Base-by-base conservation (phyloP, 2,888 invertebrate genomes). In the Apamea sordens region DNA sequence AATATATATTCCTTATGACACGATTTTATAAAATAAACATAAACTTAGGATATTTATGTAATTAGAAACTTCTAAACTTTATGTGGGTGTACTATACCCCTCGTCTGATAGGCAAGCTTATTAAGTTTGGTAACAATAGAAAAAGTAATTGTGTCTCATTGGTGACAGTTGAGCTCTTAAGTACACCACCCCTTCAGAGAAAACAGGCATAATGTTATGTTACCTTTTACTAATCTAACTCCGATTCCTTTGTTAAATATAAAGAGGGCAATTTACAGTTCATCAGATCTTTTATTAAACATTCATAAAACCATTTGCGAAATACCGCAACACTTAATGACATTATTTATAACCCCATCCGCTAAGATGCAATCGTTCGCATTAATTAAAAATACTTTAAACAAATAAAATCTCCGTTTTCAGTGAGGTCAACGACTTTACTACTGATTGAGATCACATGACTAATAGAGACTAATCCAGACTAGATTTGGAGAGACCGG, bases 311-410 rank as follows among this genome's bases (percentile, higher is more conserved):
- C 50, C 64, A 13, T 72, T 80, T 63, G 47, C 59, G 28, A 77
- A 67, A 84, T 64, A 64, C 71, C 78, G 70, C 73, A 82, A 67
- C 59, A 63, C 59, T 56, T 74, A 73, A 75, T 78, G 53, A 78
- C 28, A 44, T 53, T 41, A 83, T 86, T 84, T 86, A 84, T 74
- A 53, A 86, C 28, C 72, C 56, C 72, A 80, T 86, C 87, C 82
- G 76, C 47, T 79, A 41, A 80, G 70, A 87, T 87, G 87, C 89
- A 84, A 61, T 64, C 84, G 36, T 68, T 79, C 44, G 73, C 73
- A 84, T 89, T 80, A 76, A 87, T 87, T 89, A 84, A 80, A 68
- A 78, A 70, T 77, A 67, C 63, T 78, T 75, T 18, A 76, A 87
- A 84, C 78, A 87, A 81, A 85, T 84, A 88, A 79, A 80, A 76